Percentiles rank a stretch among this genome's conserved stretches.
Conservation (phyloP, 2,797 vertebrate species). For the Tinamus major region DNA sequence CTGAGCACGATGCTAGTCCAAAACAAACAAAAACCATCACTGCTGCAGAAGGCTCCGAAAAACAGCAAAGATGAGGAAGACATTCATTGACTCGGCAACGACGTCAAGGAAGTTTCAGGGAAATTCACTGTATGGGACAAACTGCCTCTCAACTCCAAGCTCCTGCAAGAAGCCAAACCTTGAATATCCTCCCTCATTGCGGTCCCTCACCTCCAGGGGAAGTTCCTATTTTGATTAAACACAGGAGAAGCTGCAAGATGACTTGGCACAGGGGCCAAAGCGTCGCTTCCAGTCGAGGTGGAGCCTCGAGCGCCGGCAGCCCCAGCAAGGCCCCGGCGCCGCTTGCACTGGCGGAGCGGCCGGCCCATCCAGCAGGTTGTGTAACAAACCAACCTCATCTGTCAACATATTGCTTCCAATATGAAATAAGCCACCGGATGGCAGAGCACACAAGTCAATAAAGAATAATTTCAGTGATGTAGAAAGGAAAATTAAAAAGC, state of each 20-base stretch:
- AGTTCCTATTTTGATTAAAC: constrained; percentile 24
- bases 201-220: neutral
- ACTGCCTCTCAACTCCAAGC: neutral
- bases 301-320: neutral
- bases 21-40: neutral
- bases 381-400: constrained; percentile 53
- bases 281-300: neutral
- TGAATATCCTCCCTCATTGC: neutral
- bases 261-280: neutral
- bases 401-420: constrained; percentile 39
- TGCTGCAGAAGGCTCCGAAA: neutral
- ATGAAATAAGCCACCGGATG: constrained; percentile 37
- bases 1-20: neutral
- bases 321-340: too few species aligned
- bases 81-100: accelerated
- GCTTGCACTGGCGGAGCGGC: too few species aligned
- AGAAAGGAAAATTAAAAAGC: constrained; percentile 53
- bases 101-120: neutral
- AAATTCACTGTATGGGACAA: neutral
- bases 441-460: constrained; percentile 17
- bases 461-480: constrained; percentile 4
- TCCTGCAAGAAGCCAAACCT: neutral
- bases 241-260: neutral
- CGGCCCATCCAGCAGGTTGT: neutral
- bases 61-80: neutral